Evolutionary conservation across 2,888 invertebrate species (phyloP).

Genomic region (Neocrepidodera transversa): DNA sequence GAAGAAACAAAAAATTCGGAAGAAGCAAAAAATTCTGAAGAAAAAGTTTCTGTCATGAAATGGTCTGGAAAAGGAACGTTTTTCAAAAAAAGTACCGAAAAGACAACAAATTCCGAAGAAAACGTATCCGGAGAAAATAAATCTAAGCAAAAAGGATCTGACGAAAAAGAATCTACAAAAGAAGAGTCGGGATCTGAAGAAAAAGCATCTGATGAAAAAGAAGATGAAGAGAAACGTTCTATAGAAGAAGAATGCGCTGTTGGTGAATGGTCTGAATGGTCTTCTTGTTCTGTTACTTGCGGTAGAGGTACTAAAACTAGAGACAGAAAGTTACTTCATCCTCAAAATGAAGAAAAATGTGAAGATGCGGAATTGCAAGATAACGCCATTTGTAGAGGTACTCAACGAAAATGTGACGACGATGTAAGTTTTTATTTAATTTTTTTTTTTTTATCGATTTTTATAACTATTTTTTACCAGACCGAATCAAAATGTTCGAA

Average conservation of each 20-base stretch:
- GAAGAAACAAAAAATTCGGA: neutral
- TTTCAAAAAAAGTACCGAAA: neutral
- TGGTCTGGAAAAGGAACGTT: neutral
- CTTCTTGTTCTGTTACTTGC: constrained; percentile 73
- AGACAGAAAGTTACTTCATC: constrained; percentile 67
- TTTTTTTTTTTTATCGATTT: neutral
- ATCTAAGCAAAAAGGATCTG: neutral
- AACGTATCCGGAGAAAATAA: constrained; percentile 39
- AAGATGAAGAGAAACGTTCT: constrained; percentile 1
- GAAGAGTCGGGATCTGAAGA: constrained; percentile 38
- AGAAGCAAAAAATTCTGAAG: neutral
- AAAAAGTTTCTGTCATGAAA: neutral
- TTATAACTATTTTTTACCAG: neutral
- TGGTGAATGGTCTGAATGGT: constrained; percentile 76
- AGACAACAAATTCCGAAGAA: neutral
- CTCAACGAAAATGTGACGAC: constrained; percentile 41
- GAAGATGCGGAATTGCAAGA: constrained; percentile 59
- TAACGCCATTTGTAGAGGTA: constrained; percentile 55
- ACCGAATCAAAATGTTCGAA: constrained; percentile 63
- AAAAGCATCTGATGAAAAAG: neutral
- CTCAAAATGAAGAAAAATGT: constrained; percentile 67
- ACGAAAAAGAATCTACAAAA: constrained; percentile 9
- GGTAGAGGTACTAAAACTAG: constrained; percentile 69
- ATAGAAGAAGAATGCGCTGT: constrained; percentile 66
- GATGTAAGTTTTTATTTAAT: constrained; percentile 30